Conservation (phyloP, 2,113 vertebrate genomes). For the Pungitius pungitius region DNA sequence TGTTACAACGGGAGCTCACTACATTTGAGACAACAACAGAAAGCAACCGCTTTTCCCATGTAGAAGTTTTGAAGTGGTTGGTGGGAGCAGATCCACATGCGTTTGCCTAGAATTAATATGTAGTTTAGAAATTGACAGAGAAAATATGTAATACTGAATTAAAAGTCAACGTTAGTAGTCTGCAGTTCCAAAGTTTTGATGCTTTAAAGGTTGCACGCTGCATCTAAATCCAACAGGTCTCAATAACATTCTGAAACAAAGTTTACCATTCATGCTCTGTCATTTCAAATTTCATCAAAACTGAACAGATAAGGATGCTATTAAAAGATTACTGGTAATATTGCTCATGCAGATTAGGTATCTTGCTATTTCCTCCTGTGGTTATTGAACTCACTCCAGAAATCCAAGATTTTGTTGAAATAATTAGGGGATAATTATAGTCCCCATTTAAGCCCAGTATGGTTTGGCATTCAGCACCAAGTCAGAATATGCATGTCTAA, state of each 20-base stretch:
- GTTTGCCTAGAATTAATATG: too few relatives aligned
- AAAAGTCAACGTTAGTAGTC: not conserved
- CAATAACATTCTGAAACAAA: not conserved
- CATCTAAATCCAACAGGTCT: not conserved
- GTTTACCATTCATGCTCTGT: not conserved
- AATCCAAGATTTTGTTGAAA: not conserved
- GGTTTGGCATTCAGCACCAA: not conserved
- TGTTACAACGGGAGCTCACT: too few relatives aligned
- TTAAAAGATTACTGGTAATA: not conserved
- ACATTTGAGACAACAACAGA: too few relatives aligned
- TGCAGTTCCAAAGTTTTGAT: not conserved
- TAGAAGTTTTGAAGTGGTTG: not conserved
- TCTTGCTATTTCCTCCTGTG: not conserved
- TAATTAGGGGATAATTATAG: constrained; percentile 5
- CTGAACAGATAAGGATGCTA: constrained; percentile 2
- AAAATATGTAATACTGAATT: not conserved
- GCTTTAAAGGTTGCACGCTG: not conserved
- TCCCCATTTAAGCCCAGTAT: not conserved
- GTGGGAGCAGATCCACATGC: not conserved
- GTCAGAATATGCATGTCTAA: not conserved
- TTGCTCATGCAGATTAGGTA: not conserved
- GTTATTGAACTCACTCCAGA: constrained; percentile 13
- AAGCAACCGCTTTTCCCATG: not conserved
- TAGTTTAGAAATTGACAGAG: too few relatives aligned
- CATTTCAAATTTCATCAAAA: constrained; percentile 2